Evolutionary conservation across 1,140 invertebrate genomes (phyloP).

Genomic region (Laodelphax striatellus): DNA sequence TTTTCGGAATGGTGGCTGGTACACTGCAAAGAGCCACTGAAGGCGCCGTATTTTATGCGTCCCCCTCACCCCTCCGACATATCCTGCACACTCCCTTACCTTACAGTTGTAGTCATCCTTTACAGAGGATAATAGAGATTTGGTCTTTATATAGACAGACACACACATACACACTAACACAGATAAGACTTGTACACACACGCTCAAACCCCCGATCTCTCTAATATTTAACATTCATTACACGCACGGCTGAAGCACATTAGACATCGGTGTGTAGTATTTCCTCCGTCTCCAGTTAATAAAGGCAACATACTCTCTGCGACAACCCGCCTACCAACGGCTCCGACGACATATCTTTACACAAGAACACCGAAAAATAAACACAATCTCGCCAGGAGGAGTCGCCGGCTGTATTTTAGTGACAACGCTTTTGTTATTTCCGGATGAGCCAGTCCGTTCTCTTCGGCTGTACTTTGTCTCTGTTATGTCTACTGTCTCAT

Average conservation of each 20-base stretch:
- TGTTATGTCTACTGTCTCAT: no score
- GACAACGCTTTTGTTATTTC: no score
- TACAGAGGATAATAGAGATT: slow-evolving; percentile 1
- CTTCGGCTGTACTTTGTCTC: no score
- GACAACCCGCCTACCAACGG: neutral
- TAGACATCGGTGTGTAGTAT: neutral
- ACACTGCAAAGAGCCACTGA: no score
- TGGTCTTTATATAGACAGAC: slow-evolving; percentile 2
- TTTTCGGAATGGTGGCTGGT: no score
- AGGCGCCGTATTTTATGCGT: neutral
- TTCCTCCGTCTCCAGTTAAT: neutral
- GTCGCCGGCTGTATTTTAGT: no score
- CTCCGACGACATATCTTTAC: slow-evolving; percentile 1
- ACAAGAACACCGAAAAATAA: slow-evolving; percentile 1
- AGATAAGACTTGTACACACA: neutral
- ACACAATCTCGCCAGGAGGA: neutral
- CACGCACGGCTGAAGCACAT: neutral
- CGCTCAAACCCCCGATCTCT: slow-evolving; percentile 1
- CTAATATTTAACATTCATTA: slow-evolving; percentile 4
- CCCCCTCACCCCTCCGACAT: neutral
- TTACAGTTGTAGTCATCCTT: neutral
- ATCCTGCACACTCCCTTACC: neutral
- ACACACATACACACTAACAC: neutral
- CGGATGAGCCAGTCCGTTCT: no score
- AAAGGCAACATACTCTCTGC: slow-evolving; percentile 1